These are phyloP conservation scores for Geococcyx californianus DNA, from an alignment of 2,113 vertebrate species.

Conservation along the genomic window DNA sequence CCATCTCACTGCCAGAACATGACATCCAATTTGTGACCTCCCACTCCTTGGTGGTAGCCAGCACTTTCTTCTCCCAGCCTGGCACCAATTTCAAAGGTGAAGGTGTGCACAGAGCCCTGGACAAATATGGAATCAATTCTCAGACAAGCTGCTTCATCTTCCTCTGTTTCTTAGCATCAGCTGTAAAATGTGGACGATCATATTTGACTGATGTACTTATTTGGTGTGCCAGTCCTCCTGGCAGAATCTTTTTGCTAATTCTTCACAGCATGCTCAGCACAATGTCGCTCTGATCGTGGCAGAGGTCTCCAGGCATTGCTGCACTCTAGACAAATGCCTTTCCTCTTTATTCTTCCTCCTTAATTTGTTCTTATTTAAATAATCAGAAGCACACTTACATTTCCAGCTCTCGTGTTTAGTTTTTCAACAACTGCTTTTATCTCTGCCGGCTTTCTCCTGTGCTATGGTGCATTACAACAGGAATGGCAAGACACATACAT, in stretches of 20 bases:
- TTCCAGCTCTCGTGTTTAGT: not conserved
- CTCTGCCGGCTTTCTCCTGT: not conserved
- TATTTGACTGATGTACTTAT: not conserved
- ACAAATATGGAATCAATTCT: not conserved
- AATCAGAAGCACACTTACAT: not conserved
- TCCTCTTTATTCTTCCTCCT: conserved; percentile 9
- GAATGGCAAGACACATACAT: not conserved
- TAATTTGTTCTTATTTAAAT: conserved; percentile 25
- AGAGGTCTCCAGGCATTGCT: not conserved
- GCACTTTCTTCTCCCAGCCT: not conserved
- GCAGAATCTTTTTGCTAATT: not conserved
- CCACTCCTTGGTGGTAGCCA: not conserved
- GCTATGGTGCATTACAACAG: not conserved
- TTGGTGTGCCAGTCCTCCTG: not conserved
- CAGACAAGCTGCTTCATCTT: not conserved
- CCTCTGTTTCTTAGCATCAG: not conserved
- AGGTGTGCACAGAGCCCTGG: not conserved
- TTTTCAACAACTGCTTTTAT: not conserved
- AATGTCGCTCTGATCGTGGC: not conserved
- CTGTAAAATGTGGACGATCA: not conserved
- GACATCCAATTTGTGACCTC: not conserved
- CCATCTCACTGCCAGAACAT: not conserved
- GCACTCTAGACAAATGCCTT: not conserved
- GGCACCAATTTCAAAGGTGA: not conserved
- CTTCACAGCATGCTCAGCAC: not conserved